Conservation (phyloP, 1,140 invertebrate genomes). For the Cydia amplana region DNA sequence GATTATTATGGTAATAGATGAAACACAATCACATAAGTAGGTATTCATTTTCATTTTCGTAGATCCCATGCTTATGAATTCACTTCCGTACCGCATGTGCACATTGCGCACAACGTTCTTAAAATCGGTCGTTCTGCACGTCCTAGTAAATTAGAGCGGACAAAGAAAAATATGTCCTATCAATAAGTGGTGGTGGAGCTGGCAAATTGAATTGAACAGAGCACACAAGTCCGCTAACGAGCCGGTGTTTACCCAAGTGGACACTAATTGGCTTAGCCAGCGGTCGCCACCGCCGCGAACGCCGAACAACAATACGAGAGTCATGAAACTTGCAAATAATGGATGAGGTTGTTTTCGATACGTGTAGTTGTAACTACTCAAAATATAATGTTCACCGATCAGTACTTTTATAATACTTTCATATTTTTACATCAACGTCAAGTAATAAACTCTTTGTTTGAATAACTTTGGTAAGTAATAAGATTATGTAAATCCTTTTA, state of each 20-base stretch:
- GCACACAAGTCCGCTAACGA: slow-evolving; percentile 78
- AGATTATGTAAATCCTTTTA: too few relatives aligned
- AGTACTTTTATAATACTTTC: too few relatives aligned
- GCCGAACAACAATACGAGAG: slow-evolving; percentile 49
- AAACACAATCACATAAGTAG: too few relatives aligned
- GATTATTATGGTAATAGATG: too few relatives aligned
- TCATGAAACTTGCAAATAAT: slow-evolving; percentile 37
- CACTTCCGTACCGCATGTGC: neutral
- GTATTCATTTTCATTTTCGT: neutral
- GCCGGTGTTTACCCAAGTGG: slow-evolving; percentile 78
- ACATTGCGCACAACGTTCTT: neutral
- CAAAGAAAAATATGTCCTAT: slow-evolving; percentile 65
- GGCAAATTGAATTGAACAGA: slow-evolving; percentile 78
- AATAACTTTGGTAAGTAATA: too few relatives aligned
- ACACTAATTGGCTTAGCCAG: slow-evolving; percentile 78
- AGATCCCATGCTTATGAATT: neutral
- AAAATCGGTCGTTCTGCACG: slow-evolving; percentile 34
- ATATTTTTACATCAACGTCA: too few relatives aligned
- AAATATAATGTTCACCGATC: too few relatives aligned
- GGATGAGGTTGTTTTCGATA: slow-evolving; percentile 44
- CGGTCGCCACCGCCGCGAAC: slow-evolving; percentile 58
- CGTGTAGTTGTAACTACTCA: too few relatives aligned
- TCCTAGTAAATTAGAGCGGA: slow-evolving; percentile 50
- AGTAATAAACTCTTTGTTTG: too few relatives aligned
- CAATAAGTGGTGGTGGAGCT: slow-evolving; percentile 72